These are phyloP conservation scores for Plotosus lineatus DNA, from an alignment of 2,113 vertebrate genomes.

Conservation along the genomic window DNA sequence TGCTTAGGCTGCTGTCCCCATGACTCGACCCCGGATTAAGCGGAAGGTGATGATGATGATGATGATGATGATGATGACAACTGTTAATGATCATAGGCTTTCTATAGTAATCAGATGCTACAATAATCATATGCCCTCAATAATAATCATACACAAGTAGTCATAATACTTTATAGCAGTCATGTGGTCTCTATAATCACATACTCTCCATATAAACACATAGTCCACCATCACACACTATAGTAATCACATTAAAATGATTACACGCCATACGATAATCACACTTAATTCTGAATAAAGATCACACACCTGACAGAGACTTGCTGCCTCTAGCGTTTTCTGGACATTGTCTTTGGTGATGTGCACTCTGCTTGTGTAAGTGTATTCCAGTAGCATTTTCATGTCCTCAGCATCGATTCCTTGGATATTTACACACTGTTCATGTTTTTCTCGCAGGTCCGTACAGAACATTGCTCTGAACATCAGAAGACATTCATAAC, in stretches of 20 bases:
- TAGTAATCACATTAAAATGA: background rate
- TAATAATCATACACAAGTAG: background rate
- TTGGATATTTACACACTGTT: conserved; percentile 87
- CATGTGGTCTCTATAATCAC: too few species aligned
- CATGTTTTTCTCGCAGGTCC: conserved; percentile 89
- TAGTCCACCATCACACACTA: too few species aligned
- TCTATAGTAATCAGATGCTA: background rate
- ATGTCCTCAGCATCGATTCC: conserved; percentile 89
- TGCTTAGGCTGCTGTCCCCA: too few species aligned
- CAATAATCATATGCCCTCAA: background rate
- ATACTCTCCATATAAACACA: background rate
- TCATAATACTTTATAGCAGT: too few species aligned
- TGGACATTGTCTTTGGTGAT: conserved; percentile 93
- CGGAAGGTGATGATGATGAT: too few species aligned
- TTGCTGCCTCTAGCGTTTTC: conserved; percentile 88
- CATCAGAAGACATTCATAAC: background rate
- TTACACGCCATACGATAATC: too few species aligned
- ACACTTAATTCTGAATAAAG: background rate
- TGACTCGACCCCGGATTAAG: too few species aligned
- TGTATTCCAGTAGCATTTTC: conserved; percentile 88
- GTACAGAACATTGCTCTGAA: conserved; percentile 96
- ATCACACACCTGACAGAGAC: conserved; percentile 89
- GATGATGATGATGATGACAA: too few species aligned
- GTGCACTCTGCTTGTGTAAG: conserved; percentile 89
- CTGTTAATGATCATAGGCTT: background rate